These are phyloP conservation scores for Drosophila austrosaltans DNA, from an alignment of 2,888 invertebrate genomes.

Conservation along the genomic window DNA sequence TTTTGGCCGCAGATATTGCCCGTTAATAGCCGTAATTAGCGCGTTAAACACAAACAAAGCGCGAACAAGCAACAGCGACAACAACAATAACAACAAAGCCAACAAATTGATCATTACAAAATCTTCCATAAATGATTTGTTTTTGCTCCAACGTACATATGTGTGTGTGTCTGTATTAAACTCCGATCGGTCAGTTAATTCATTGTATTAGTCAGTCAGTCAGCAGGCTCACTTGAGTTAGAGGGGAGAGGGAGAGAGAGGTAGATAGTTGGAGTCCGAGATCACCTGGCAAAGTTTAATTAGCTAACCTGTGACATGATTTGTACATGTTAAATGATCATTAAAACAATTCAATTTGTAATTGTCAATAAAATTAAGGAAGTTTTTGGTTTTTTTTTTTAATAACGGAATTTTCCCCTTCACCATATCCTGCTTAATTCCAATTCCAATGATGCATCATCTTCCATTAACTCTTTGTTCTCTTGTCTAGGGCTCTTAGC, in stretches of 20 bases:
- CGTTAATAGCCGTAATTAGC: conserved; percentile 67
- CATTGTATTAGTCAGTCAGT: conserved; percentile 33
- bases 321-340: conserved; percentile 28
- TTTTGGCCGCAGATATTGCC: conserved; percentile 46
- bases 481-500: neutral
- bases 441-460: neutral
- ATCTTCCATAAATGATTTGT: conserved; percentile 49
- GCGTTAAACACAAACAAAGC: conserved; percentile 40
- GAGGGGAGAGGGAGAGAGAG: neutral
- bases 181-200: conserved; percentile 13
- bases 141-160: conserved; percentile 7
- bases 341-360: conserved; percentile 2
- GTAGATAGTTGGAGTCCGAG: neutral
- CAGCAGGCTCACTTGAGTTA: neutral
- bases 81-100: conserved; percentile 40
- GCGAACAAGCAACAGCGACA: conserved; percentile 34
- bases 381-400: conserved; percentile 8
- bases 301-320: conserved; percentile 57
- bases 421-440: neutral
- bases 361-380: conserved; percentile 37
- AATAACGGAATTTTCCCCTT: conserved; percentile 2
- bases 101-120: conserved; percentile 67
- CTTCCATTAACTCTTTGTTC: neutral
- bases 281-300: conserved; percentile 36
- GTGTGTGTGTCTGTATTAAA: neutral